Conservation (phyloP, 2,113 vertebrate species). For the Myotis brandtii region DNA sequence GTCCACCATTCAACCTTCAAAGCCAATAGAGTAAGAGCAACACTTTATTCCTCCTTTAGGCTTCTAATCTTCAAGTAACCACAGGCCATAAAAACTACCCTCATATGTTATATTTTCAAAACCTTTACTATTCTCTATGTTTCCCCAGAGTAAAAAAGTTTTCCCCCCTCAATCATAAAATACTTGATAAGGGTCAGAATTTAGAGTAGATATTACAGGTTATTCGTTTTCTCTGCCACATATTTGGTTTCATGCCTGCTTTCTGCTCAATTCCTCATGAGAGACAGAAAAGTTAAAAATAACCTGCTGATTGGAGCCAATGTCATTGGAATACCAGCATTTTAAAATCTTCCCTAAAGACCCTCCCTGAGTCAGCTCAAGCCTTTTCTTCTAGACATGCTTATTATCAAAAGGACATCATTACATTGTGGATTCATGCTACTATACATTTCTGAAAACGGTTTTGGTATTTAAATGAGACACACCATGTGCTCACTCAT, state of each 20-base stretch:
- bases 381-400: not conserved
- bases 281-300: not conserved
- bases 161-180: constrained; percentile 4
- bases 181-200: not conserved
- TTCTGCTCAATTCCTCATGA: not conserved
- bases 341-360: not conserved
- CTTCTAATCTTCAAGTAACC: not conserved
- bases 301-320: not conserved
- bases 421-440: not conserved
- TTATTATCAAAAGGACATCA: not conserved
- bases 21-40: not conserved
- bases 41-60: not conserved
- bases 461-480: constrained; percentile 63
- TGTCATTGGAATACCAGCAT: not conserved
- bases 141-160: not conserved
- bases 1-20: not conserved
- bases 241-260: not conserved
- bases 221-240: not conserved
- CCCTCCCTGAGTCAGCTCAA: not conserved
- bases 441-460: constrained; percentile 41
- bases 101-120: not conserved
- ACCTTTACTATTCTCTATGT: not conserved
- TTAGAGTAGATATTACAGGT: not conserved
- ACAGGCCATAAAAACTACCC: not conserved
- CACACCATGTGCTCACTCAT: not conserved